phyloP scores from a whole-genome alignment of 2,797 vertebrate genomes.

The Coregonus sp. region DNA sequence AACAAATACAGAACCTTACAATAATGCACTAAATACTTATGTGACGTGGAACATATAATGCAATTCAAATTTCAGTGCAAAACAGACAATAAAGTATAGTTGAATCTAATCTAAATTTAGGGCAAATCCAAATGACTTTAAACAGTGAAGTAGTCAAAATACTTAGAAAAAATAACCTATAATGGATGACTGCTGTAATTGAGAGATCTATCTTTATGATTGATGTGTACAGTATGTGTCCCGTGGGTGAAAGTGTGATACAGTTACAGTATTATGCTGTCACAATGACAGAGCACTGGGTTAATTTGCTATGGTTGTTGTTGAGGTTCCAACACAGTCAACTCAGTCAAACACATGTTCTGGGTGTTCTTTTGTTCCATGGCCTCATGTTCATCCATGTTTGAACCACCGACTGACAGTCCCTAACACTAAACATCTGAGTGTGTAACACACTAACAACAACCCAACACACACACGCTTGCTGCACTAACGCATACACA shows the following conservation, averaged over 20 bases:
- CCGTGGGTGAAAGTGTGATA: not conserved
- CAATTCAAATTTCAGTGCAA: no score
- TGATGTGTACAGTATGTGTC: not conserved
- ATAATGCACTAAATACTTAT: not conserved
- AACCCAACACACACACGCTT: slow-evolving; percentile 8
- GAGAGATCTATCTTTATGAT: not conserved
- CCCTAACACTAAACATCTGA: slow-evolving; percentile 5
- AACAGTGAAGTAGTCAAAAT: not conserved
- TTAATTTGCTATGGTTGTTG: not conserved
- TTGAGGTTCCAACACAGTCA: not conserved
- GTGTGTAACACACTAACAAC: not conserved
- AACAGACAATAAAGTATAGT: no score
- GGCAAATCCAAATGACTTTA: not conserved
- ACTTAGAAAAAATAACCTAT: not conserved
- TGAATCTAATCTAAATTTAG: no score
- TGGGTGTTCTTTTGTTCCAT: not conserved
- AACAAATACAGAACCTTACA: no score
- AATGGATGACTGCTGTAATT: not conserved
- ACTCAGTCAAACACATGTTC: not conserved
- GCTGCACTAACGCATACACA: not conserved
- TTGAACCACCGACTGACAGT: not conserved
- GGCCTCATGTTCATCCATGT: not conserved
- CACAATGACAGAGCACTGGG: not conserved
- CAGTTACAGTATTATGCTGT: not conserved
- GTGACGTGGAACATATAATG: no score